Base-by-base conservation (phyloP, 2,888 invertebrate genomes). In the Gerris lacustris region DNA sequence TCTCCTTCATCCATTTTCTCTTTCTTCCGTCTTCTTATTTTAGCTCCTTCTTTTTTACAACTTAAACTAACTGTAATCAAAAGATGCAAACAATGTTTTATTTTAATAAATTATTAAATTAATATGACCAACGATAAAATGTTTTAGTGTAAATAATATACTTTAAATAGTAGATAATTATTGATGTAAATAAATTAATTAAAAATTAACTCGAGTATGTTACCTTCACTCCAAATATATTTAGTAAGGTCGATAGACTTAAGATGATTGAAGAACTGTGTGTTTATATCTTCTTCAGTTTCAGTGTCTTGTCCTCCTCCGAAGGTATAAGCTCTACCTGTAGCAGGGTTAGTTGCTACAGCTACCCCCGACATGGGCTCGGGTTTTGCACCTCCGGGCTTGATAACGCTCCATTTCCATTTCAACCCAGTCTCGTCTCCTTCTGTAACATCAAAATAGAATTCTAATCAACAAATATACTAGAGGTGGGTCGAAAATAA, bases 231-330 rank as follows among this genome's bases (percentile, higher is more conserved):
- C 94, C 94, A 96, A 73, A 85, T 84, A 67, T 86, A 83, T 71
- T 86, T 85, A 72, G 89, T 88, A 73, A 93, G 79, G 78, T 96
- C 94, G 6, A 96, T 79, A 45, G 85, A 82, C 73, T 87, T 85
- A 7, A 95, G 82, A 67, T 94, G 92, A 77, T 93, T 91, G 76
- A 86, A 91, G 82, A 95, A 93, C 73, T 86, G 87, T 0, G 94
- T 91, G 6, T 85, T 83, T 0, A 95, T 80, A 72, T 88, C 86
- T 77, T 93, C 93, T 78, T 92, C 90, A 78, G 92, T 89, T 78
- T 92, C 89, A 69, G 88, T 84, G 77, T 95, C 95, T 82, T 86
- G 84, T 11, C 95, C 91, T 1, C 96, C 96, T 0, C 96, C 96
- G 79, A 93, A 96, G 72, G 90, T 85, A 77, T 91, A 90, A 0